These are phyloP conservation scores for Iselma pallidipennis DNA, from an alignment of 2,888 invertebrate species.

Conservation along the genomic window DNA sequence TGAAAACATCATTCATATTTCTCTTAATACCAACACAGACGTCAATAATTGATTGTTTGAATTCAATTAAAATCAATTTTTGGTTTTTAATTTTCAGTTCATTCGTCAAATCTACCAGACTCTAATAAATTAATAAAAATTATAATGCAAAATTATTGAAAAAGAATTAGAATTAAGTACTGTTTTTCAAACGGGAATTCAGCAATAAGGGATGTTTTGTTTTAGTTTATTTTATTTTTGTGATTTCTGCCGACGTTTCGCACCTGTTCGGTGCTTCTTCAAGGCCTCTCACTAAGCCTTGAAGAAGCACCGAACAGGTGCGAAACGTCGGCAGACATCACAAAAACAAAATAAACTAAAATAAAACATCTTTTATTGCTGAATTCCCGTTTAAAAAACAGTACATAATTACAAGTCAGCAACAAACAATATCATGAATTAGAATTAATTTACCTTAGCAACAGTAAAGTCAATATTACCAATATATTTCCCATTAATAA, in stretches of 20 bases:
- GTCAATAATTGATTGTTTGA: slow-evolving; percentile 1
- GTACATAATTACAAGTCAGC: not conserved
- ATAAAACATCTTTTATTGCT: too few species aligned
- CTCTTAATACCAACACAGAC: slow-evolving; percentile 11
- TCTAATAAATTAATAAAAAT: not conserved
- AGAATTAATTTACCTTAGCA: slow-evolving; percentile 57
- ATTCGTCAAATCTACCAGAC: not conserved
- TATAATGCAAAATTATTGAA: not conserved
- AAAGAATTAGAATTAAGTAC: not conserved
- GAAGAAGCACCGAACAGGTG: too few species aligned
- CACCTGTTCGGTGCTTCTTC: too few species aligned
- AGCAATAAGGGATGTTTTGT: too few species aligned
- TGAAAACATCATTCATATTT: slow-evolving; percentile 6
- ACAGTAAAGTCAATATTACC: slow-evolving; percentile 65
- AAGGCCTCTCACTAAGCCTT: too few species aligned
- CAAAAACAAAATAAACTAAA: too few species aligned
- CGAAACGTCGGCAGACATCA: too few species aligned
- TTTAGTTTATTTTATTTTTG: too few species aligned
- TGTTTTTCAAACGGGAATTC: too few species aligned
- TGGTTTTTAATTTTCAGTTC: slow-evolving; percentile 1
- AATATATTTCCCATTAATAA: slow-evolving; percentile 61
- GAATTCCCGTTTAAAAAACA: too few species aligned
- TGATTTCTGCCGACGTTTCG: too few species aligned
- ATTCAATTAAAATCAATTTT: not conserved
- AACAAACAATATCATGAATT: not conserved